Conservation (phyloP, 2,888 invertebrate species). For the Monopis laevigella region DNA sequence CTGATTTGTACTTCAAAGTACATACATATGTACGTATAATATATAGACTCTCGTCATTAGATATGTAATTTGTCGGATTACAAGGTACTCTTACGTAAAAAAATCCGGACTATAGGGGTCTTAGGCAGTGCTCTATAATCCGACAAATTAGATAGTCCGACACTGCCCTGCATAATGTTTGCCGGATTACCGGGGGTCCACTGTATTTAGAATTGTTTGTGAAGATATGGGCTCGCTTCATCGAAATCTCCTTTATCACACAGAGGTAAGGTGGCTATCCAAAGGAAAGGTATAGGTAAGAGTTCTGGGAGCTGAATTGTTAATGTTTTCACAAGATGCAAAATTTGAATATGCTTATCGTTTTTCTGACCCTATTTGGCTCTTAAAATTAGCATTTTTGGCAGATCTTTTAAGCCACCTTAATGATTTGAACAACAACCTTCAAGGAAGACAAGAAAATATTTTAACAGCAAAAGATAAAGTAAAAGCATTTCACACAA, state of each 20-base stretch:
- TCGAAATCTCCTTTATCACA: conserved; percentile 23
- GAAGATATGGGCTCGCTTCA: conserved; percentile 22
- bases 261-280: conserved; percentile 24
- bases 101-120: no score
- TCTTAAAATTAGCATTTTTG: conserved; percentile 23
- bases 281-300: conserved; percentile 22
- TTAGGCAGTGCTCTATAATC: no score
- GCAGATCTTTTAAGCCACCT: conserved; percentile 22
- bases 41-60: no score
- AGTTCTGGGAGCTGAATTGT: conserved; percentile 21
- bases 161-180: no score
- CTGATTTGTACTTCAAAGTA: no score
- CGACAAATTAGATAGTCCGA: no score
- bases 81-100: no score
- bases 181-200: neutral
- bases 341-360: conserved; percentile 16
- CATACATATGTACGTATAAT: no score
- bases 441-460: conserved; percentile 22
- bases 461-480: conserved; percentile 22
- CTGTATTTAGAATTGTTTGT: conserved; percentile 15
- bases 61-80: no score
- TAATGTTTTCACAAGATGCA: no score
- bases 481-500: conserved; percentile 15
- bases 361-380: conserved; percentile 20
- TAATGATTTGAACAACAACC: conserved; percentile 20